Evolutionary conservation across 2,888 invertebrate genomes (phyloP), one percentile per base, ranked within the genome.

Genomic region (Monopis laevigella): DNA sequence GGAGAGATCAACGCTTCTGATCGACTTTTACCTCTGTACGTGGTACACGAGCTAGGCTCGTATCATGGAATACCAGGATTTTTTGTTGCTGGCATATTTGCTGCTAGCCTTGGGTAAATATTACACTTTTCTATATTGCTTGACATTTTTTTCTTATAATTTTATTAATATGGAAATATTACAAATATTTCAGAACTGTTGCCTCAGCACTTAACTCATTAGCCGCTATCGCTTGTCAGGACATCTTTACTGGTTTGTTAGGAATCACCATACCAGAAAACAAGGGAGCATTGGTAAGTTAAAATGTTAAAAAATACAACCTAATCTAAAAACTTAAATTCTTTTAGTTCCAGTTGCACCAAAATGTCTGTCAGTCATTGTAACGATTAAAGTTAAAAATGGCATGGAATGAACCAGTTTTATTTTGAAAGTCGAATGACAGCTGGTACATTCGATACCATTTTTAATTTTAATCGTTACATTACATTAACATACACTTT

Each of bases 71-170:
- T 96, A 1, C 90, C 96, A 1, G 96, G 97, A 2, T 88, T 97
- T 54, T 97, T 98, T 66, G 96, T 97, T 0, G 93, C 97, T 3
- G 96, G 96, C 13, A 92, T 98, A 45, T 98, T 97, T 65, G 95
- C 96, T 28, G 97, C 96, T 1, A 96, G 96, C 56, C 85, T 97
- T 51, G 96, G 96, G 95, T 96, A 82, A 59, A 71, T 59, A 28
- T 7, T 13, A 38, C 19, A 7, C 10, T 29, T 11, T 29, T 5
- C 11, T 29, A 11, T 5, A 29, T 29, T 24, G 5, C 8, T 5
- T 8, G 8, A 8, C 24, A 7, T 24, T 5, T 24, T 24, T 24
- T 24, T 7, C 10, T 24, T 24, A 24, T 10, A 24, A 24, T 24
- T 24, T 10, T 24, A 7, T 24, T 24, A 7, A 10, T 24, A 24